Base-by-base conservation (phyloP, 2,888 invertebrate genomes). In the Sarcophaga carnaria region DNA sequence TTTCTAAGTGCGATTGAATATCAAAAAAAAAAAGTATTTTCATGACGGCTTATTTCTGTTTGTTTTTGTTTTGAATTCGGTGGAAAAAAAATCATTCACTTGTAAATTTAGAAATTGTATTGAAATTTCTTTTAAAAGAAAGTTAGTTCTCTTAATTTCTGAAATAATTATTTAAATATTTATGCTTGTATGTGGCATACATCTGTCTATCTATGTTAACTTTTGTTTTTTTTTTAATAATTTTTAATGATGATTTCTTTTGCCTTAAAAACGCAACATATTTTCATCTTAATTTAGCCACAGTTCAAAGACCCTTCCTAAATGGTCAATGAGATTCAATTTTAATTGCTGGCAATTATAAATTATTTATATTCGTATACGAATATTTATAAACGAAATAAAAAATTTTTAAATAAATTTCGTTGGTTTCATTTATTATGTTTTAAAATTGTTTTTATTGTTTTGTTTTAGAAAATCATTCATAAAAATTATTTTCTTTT, bases 401-500 rank as follows among this genome's bases (percentile, higher is more conserved):
- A 37, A 37, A 37, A 37, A 62, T 5, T 66, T 71, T 0, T 6
- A 45, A 25, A 67, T 12, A 4, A 22, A 25, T 47, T 78, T 67
- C 22, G 14, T 59, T 17, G 47, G 11, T n/a, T 59, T 71, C 12
- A 47, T 22, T 67, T 17, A 2, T 71, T 71, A 54, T 17, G 37
- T 37, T 37, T 37, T 37, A n/a, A 54, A 54, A 47, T 59, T 5
- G 22, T 47, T 10, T 70, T 76, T n/a, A 22, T 49, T 45, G 10
- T 59, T 47, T 22, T 22, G 45, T 17, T 37, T 62, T 70, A 77
- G 64, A 82, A 70, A 37, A 83, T 27, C 27, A n/a, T 20, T 45
- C 64, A 64, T 37, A 83, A n/a, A 67, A 71, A 60, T 72, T 74
- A 11, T 67, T 84, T 88, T 87, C 89, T 89, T 5, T 84, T 90